These are phyloP conservation scores for Sphyrna mokarran DNA, from an alignment of 2,113 vertebrate species.

Conservation along the genomic window DNA sequence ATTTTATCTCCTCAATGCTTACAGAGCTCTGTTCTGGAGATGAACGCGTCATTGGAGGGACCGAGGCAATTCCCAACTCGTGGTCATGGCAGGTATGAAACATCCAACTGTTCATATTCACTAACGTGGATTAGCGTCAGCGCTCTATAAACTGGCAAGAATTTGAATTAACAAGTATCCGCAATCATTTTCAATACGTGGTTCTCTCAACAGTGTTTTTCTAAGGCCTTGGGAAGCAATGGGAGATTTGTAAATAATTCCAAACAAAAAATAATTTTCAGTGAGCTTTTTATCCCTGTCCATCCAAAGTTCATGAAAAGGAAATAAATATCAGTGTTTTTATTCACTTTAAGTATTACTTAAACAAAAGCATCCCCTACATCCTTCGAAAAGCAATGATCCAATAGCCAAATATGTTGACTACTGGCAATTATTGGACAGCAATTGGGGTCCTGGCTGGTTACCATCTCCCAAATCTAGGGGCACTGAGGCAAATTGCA, in stretches of 20 bases:
- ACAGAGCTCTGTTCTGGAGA: constrained; percentile 54
- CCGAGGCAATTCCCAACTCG: constrained; percentile 55
- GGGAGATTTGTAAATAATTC: neutral
- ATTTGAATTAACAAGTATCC: neutral
- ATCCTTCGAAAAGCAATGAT: neutral
- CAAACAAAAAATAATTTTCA: neutral
- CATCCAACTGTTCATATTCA: neutral
- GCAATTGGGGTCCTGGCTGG: neutral
- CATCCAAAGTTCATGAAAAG: neutral
- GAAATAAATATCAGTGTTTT: neutral
- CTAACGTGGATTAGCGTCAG: neutral
- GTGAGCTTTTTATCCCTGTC: neutral
- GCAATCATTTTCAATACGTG: neutral
- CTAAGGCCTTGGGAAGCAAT: neutral
- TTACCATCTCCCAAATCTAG: neutral
- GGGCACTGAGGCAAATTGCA: neutral
- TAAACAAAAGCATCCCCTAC: neutral
- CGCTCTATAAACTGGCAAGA: neutral
- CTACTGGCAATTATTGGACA: neutral
- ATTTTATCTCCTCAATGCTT: neutral
- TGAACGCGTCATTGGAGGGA: constrained; percentile 73
- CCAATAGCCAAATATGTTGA: neutral
- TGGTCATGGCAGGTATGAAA: constrained; percentile 82
- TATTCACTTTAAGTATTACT: neutral
- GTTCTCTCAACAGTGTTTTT: neutral